Evolutionary conservation across 2,888 invertebrate genomes (phyloP), one percentile per base, ranked within the genome.

Genomic region (Gnatocerus cornutus): DNA sequence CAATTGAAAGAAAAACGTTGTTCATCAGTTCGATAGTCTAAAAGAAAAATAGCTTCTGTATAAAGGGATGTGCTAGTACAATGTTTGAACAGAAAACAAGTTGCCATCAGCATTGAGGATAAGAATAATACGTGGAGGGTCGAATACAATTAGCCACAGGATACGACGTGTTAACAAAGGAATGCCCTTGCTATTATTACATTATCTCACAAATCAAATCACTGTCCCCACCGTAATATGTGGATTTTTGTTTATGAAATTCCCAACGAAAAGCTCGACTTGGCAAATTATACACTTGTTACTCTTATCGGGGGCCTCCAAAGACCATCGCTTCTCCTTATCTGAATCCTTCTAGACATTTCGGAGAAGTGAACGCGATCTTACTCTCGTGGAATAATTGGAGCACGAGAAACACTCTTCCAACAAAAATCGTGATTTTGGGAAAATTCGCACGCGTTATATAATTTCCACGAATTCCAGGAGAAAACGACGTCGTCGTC

Each of bases 41-140:
- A 59, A 59, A 59, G 59, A 37, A 59, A 59, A 59, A 46, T 48
- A 59, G 30, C 59, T 53, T 37, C 6, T n/a, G 33, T 46, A 48
- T 61, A 50, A 39, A 48, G 39, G 61, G 1, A 16, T 3, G 37
- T 37, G n/a, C 52, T 10, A 8, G 12, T 8, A 13, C 14, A 14
- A 12, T 59, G 48, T 61, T 61, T 61, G 61, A 21, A 61, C 10
- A 37, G 61, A 61, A 61, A 61, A 61, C 50, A 61, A 37, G 48
- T 30, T 33, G 16, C 61, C 61, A 61, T 61, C 61, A 50, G 48
- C 50, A 21, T 50, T 1, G 21, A 37, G 50, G 48, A 61, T 29
- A 61, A 61, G 39, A 61, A 61, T 61, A 61, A 61, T 61, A 61
- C 39, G 33, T 13, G 0, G 16, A 61, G 61, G 50, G 48, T 50